Evolutionary conservation across 2,113 vertebrate genomes (phyloP).

Genomic region (Lepidothrix coronata): DNA sequence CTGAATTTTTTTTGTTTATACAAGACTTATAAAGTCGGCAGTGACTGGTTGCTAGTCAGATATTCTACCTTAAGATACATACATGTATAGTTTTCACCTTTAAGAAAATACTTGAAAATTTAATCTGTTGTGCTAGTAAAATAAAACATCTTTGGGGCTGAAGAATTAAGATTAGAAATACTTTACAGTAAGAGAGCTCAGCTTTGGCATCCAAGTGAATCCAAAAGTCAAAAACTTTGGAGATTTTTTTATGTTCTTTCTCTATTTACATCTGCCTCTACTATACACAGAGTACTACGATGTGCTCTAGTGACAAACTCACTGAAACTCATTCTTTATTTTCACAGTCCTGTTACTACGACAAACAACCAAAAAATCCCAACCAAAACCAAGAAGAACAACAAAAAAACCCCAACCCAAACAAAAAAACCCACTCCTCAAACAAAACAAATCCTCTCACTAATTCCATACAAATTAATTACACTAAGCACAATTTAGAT

Average conservation of each 20-base stretch:
- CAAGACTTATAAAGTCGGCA: background rate
- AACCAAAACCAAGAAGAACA: background rate
- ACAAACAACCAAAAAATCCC: background rate
- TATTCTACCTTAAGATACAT: background rate
- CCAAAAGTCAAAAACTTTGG: background rate
- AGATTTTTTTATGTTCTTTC: background rate
- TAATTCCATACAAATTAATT: background rate
- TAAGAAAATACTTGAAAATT: background rate
- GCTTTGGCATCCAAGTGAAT: background rate
- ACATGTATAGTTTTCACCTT: background rate
- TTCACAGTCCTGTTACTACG: background rate
- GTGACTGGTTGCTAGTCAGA: background rate
- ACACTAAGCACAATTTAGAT: background rate
- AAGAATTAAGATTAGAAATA: background rate
- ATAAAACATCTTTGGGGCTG: background rate
- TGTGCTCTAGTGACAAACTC: background rate
- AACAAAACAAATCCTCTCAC: background rate
- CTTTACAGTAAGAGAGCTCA: background rate
- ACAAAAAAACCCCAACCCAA: background rate
- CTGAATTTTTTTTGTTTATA: background rate
- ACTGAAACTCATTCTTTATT: background rate
- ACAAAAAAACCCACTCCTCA: background rate
- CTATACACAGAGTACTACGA: accelerated
- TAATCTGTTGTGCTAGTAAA: background rate
- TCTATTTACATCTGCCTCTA: background rate